phyloP scores from a whole-genome alignment of 2,888 invertebrate species.

The Rotaria sp. region DNA sequence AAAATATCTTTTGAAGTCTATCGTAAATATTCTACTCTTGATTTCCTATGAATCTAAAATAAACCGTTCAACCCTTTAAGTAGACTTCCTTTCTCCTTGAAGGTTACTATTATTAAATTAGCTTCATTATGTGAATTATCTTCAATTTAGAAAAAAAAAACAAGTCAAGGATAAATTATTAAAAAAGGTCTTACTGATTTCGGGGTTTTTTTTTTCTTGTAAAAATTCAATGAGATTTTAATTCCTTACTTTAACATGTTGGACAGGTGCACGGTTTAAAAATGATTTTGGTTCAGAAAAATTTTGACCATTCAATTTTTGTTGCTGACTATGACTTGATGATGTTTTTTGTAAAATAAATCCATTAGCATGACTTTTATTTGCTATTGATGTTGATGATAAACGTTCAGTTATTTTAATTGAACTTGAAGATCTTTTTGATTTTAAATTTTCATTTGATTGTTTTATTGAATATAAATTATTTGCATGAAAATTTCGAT shows the following conservation, averaged over 20 bases:
- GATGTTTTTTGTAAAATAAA: neutral
- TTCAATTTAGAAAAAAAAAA: no score
- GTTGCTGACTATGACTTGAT: neutral
- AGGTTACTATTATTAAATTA: no score
- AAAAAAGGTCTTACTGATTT: no score
- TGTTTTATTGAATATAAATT: neutral
- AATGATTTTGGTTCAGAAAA: constrained; percentile 13
- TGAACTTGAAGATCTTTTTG: neutral
- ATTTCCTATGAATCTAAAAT: no score
- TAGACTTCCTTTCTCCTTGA: no score
- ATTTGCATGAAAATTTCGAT: neutral
- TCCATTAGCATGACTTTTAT: neutral
- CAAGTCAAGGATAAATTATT: no score
- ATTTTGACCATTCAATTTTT: neutral
- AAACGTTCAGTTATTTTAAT: neutral
- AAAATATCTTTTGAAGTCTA: no score
- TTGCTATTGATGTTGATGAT: neutral
- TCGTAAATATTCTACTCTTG: no score
- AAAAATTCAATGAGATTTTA: no score
- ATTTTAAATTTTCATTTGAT: neutral
- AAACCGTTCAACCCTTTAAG: no score
- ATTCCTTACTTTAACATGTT: constrained; percentile 18
- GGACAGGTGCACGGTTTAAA: neutral
- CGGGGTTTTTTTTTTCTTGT: no score
- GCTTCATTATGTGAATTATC: no score